Conservation (phyloP, 2,888 invertebrate species). For the Ecdyonurus torrentis region DNA sequence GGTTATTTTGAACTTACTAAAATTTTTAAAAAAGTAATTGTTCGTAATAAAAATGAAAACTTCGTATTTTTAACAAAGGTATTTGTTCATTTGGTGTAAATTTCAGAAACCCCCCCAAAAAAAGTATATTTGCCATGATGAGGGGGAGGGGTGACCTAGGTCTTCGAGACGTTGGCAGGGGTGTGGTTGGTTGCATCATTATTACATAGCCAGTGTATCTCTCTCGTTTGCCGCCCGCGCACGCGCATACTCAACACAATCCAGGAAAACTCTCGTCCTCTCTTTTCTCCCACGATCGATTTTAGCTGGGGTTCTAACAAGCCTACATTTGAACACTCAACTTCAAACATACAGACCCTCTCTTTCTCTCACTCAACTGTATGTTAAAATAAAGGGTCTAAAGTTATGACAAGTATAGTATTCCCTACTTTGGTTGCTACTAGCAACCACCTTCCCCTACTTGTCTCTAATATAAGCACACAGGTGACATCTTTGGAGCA, state of each 20-base stretch:
- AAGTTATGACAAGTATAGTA: too few species aligned
- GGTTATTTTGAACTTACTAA: too few species aligned
- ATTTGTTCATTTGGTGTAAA: too few species aligned
- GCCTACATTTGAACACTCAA: background rate
- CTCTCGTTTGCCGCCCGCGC: background rate
- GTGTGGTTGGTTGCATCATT: background rate
- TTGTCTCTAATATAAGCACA: background rate
- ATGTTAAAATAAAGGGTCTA: too few species aligned
- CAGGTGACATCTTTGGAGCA: conserved; percentile 3
- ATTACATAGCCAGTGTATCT: background rate
- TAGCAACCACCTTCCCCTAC: background rate
- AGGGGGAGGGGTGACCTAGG: too few species aligned
- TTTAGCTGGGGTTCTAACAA: background rate
- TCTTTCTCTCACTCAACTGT: background rate
- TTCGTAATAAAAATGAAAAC: too few species aligned
- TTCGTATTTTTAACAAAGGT: too few species aligned
- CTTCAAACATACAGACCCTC: background rate
- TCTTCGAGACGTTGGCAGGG: too few species aligned
- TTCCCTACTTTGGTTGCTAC: background rate
- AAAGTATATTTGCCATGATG: too few species aligned
- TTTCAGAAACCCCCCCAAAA: too few species aligned
- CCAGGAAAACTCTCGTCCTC: background rate
- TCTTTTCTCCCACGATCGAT: background rate
- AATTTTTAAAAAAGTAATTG: too few species aligned
- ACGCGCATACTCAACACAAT: background rate